Evolutionary conservation across 2,113 vertebrate genomes (phyloP).

Genomic region (Pao palembangensis): DNA sequence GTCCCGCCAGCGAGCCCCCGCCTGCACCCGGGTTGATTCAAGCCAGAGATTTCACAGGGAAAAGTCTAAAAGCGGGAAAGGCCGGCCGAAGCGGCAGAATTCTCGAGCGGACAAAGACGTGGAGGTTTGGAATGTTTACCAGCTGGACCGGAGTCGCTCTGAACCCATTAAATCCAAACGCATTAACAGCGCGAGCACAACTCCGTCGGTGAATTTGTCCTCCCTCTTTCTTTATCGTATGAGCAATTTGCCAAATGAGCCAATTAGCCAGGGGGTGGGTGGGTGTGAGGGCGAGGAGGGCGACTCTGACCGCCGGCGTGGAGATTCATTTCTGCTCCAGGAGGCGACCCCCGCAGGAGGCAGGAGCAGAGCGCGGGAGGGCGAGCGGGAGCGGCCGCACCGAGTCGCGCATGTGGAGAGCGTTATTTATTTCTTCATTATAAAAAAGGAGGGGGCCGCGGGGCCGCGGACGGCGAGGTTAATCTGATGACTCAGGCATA

Average conservation of each 20-base stretch:
- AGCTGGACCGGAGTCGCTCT: constrained; percentile 31
- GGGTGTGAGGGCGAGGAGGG: background rate
- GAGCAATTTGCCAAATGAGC: constrained; percentile 51
- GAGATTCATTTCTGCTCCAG: constrained; percentile 43
- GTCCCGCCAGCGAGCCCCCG: too few species aligned
- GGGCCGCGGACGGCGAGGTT: constrained; percentile 32
- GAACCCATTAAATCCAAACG: constrained; percentile 68
- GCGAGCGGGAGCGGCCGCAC: background rate
- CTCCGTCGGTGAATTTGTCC: background rate
- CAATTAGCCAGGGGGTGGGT: constrained; percentile 56
- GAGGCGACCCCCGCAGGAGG: constrained; percentile 15
- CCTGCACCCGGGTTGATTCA: too few species aligned
- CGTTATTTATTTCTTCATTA: constrained; percentile 71
- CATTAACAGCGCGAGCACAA: constrained; percentile 29
- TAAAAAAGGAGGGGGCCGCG: constrained; percentile 36
- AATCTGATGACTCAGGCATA: constrained; percentile 72
- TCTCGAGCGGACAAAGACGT: background rate
- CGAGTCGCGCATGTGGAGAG: constrained; percentile 31
- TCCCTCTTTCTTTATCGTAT: constrained; percentile 21
- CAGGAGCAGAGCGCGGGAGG: background rate
- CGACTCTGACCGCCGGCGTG: background rate
- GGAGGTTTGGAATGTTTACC: constrained; percentile 40
- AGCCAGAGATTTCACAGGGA: background rate
- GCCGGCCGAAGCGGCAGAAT: too few species aligned
- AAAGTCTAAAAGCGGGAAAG: background rate